phyloP scores from a whole-genome alignment of 2,797 vertebrate genomes.

The Momotus momota region DNA sequence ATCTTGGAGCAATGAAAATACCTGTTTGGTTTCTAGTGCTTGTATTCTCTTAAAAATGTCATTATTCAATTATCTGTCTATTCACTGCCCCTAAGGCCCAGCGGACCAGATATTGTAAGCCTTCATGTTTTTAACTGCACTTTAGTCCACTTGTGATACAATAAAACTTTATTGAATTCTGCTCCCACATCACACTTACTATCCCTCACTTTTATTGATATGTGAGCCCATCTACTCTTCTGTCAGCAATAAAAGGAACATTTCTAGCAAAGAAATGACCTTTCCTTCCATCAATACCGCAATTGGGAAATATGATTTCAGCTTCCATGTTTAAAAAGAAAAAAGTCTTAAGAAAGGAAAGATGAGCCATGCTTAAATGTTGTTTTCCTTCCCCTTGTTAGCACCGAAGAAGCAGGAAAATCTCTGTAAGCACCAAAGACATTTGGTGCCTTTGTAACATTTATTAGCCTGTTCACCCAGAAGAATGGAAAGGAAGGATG shows the following conservation, averaged over 20 bases:
- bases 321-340: not conserved
- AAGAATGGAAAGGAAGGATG: not conserved
- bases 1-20: conserved; percentile 8
- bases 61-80: conserved; percentile 64
- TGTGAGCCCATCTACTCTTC: conserved; percentile 34
- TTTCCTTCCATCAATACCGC: conserved; percentile 31
- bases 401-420: not conserved
- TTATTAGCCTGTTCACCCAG: not conserved
- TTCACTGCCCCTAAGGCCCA: conserved; percentile 51
- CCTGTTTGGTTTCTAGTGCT: conserved; percentile 36
- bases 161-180: conserved; percentile 70
- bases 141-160: conserved; percentile 55
- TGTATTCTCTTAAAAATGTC: conserved; percentile 51
- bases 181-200: conserved; percentile 40
- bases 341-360: not conserved
- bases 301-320: not conserved
- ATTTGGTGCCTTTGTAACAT: not conserved
- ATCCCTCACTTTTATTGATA: conserved; percentile 58
- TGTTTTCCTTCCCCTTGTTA: not conserved
- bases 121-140: conserved; percentile 63
- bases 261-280: conserved; percentile 25
- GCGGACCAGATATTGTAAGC: conserved; percentile 14
- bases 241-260: conserved; percentile 52
- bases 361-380: not conserved
- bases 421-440: not conserved